A percentile compares a stretch with the other conserved stretches of the same genome.
phyloP scores from a whole-genome alignment of 2,888 invertebrate species.

The Dolichopus griseipennis region DNA sequence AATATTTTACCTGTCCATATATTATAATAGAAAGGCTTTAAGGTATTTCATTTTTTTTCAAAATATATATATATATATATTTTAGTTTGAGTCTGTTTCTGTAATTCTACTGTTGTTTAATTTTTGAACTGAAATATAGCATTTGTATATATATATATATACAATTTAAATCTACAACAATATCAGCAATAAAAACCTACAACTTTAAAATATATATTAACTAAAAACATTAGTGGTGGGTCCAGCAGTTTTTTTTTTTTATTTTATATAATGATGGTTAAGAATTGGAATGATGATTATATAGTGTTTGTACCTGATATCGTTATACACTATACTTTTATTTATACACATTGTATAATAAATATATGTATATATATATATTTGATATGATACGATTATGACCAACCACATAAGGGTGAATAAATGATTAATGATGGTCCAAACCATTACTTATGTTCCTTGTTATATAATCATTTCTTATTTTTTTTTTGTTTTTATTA shows the following conservation, averaged over 20 bases:
- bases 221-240: background rate
- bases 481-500: background rate
- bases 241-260: background rate
- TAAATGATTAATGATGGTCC: slow-evolving; percentile 11
- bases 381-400: too few species aligned
- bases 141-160: background rate
- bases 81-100: background rate
- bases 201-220: background rate
- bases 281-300: too few species aligned
- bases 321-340: too few species aligned
- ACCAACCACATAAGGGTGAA: slow-evolving; percentile 8
- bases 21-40: background rate
- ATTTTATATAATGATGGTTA: background rate
- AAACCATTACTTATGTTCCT: slow-evolving; percentile 10
- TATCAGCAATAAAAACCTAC: background rate
- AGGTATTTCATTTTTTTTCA: background rate
- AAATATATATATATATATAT: background rate
- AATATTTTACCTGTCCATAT: background rate
- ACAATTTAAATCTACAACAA: background rate
- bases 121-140: background rate
- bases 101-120: background rate
- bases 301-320: too few species aligned
- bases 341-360: too few species aligned
- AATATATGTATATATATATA: too few species aligned
- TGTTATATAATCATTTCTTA: slow-evolving; percentile 9